Base-by-base conservation (phyloP, 1,140 invertebrate genomes). In the Arion vulgaris region DNA sequence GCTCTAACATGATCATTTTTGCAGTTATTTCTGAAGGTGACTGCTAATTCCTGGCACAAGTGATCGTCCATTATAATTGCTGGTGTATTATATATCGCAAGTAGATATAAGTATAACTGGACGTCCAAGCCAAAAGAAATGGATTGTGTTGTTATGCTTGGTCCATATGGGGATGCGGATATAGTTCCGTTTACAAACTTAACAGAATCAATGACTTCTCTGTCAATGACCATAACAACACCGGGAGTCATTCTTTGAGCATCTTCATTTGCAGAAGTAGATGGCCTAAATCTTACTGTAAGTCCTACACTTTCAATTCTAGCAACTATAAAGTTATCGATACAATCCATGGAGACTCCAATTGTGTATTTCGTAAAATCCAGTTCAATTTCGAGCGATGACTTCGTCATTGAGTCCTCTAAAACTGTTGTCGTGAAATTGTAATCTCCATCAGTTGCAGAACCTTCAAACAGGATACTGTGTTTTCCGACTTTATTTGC, bases 271-370 rank as follows among this genome's bases (percentile, higher is more conserved):
- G 7, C 62, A 66, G 62, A 32, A 0, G n/a, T 2, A 32, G 62
- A 7, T 5, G 62, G 28, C 11, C 62, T 28, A 7, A 66, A 32
- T 28, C 62, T n/a, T 32, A 66, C 28, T 17, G 62, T 66, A 9
- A 66, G 17, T 15, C 62, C 62, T 32, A 66, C 62, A 7, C 62
- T 28, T 32, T 28, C 62, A 2, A 34, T 17, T 28, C 62, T 66
- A n/a, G 62, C 62, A 66, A 66, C 62, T 11, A 66, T 66, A 66
- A 66, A 66, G 62, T 66, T 66, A 32, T 66, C 28, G 0, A 66
- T 17, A 28, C 9, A 2, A 17, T 66, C 62, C 0, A 66, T 28
- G 2, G 2, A 9, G 1, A 66, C n/a, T 7, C n/a, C 28, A 23
- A 66, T 66, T 32, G 19, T 32, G 28, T 7, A 66, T 34, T 66